These are phyloP conservation scores for Python bivittatus DNA, from an alignment of 2,113 vertebrate genomes.

Conservation along the genomic window DNA sequence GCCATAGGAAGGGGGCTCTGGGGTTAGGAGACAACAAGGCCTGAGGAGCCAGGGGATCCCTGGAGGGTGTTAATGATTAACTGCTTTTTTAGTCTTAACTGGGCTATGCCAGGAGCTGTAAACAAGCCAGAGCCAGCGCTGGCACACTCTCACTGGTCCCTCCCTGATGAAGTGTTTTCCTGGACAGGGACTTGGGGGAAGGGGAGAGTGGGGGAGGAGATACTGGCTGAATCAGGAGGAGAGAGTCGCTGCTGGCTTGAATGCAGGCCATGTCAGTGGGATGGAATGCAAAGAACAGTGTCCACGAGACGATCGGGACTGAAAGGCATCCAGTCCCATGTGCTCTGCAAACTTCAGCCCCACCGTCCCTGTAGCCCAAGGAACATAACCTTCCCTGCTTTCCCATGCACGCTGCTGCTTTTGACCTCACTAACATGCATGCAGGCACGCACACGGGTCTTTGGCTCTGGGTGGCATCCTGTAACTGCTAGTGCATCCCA, in stretches of 20 bases:
- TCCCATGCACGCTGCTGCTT: no score
- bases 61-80: slow-evolving; percentile 24
- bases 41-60: not conserved
- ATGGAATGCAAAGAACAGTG: not conserved
- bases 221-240: not conserved
- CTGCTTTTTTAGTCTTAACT: not conserved
- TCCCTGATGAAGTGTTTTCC: not conserved
- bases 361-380: not conserved
- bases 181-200: not conserved
- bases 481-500: not conserved
- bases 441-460: not conserved
- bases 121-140: not conserved
- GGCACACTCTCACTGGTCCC: not conserved
- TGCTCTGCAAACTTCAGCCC: not conserved
- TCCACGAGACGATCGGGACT: not conserved
- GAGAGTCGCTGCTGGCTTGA: not conserved
- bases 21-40: not conserved
- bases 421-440: not conserved
- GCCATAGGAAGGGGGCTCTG: not conserved
- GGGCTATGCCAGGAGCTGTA: slow-evolving; percentile 8
- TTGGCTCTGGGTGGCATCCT: not conserved
- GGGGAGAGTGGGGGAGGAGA: not conserved
- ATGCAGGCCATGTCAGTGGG: not conserved
- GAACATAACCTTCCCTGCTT: not conserved
- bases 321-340: not conserved